Evolutionary conservation across 2,797 vertebrate genomes (phyloP).

Genomic region (Spinibarbus caldwelli): DNA sequence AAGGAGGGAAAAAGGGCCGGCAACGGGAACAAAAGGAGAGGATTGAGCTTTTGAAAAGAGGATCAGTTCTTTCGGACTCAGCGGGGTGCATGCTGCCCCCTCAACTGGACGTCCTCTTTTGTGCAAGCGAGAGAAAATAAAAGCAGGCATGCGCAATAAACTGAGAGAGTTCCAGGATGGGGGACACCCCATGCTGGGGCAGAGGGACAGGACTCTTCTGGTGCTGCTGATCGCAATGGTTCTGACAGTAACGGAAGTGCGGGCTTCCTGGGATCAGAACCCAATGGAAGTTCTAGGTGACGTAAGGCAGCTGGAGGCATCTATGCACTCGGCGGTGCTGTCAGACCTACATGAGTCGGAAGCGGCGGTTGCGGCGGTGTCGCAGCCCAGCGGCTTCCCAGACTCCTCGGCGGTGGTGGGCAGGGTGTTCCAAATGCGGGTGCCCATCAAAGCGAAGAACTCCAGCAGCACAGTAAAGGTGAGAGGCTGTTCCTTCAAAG

Average conservation of each 20-base stretch:
- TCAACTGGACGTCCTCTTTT: conserved; percentile 66
- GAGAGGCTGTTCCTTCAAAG: conserved; percentile 65
- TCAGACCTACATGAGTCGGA: conserved; percentile 79
- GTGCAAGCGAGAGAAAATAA: conserved; percentile 62
- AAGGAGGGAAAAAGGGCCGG: conserved; percentile 55
- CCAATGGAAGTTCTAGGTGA: conserved; percentile 80
- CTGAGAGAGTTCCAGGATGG: conserved; percentile 49
- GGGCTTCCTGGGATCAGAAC: conserved; percentile 77
- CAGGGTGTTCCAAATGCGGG: conserved; percentile 86
- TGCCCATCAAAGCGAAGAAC: conserved; percentile 83
- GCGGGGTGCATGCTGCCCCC: conserved; percentile 73
- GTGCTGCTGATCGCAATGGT: conserved; percentile 74
- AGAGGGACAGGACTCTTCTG: conserved; percentile 83
- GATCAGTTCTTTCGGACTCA: conserved; percentile 57
- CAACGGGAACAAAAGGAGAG: conserved; percentile 58
- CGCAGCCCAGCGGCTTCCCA: conserved; percentile 81
- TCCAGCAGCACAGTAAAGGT: conserved; percentile 86
- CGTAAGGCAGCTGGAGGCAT: conserved; percentile 88
- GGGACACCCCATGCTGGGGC: conserved; percentile 56
- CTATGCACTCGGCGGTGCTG: conserved; percentile 89
- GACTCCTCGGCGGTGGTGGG: conserved; percentile 90
- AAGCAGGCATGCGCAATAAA: conserved; percentile 69
- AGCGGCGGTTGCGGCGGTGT: conserved; percentile 46
- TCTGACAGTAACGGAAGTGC: conserved; percentile 71
- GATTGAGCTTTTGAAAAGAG: conserved; percentile 54